Evolutionary conservation across 2,113 vertebrate species (phyloP), one percentile per base, ranked within the genome.

Genomic region (Amblyornis subalaris): DNA sequence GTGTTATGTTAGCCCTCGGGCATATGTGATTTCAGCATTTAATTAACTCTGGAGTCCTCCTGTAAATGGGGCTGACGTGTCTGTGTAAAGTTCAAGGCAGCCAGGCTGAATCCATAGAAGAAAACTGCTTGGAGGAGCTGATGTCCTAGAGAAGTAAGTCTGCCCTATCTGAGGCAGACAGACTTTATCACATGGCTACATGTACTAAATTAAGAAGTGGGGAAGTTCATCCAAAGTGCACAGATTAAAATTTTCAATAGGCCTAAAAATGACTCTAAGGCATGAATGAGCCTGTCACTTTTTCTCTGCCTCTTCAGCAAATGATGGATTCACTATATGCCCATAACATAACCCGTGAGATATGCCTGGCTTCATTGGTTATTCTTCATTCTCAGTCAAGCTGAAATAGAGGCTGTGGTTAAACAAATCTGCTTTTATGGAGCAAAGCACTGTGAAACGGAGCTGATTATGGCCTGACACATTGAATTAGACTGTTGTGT

Each of bases 381-480:
- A 97, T 97, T 98, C 96, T 97, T 97, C 89, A 91, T 96, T 96
- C 90, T 90, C 96, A 96, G 95, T 97, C 98, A 98, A 77, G 98
- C 98, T 98, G 98, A 98, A 98, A 98, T 95, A 94, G 97, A 98
- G 98, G 98, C 97, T 98, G 98, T 98, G 98, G 98, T 99, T 98
- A 98, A 98, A 98, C 98, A 99, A 98, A 99, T 98, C 98, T 98
- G 96, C 97, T 98, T 98, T 98, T 98, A 98, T 97, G 94, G 96
- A 97, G 97, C 97, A 95, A 96, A 98, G 96, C 80, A 38, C 94
- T 97, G 98, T 99, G 99, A 99, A 99, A 99, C 98, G 57, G 99
- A 99, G 98, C 98, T 99, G 98, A 99, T 99, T 98, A 99, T 96
- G 96, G 96, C 92, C 98, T 98, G 98, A 98, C 98, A 99, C 97